These are phyloP conservation scores for Torymus auratus DNA, from an alignment of 2,888 invertebrate species.

Conservation along the genomic window DNA sequence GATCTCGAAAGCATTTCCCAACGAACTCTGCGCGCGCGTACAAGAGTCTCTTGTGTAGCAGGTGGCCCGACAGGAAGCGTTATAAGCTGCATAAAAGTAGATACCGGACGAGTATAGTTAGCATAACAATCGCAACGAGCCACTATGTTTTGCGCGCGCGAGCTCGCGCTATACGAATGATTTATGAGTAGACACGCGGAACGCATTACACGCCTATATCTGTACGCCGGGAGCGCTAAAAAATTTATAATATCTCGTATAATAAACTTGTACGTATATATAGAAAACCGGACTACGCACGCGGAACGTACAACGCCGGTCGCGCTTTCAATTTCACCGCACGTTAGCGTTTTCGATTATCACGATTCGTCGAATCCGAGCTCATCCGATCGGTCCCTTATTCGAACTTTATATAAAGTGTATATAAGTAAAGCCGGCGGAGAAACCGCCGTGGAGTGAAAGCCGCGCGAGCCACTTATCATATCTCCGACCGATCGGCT, in stretches of 20 bases:
- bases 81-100: slow-evolving; percentile 68
- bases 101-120: slow-evolving; percentile 71
- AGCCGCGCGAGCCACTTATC: slow-evolving; percentile 52
- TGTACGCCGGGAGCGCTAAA: slow-evolving; percentile 52
- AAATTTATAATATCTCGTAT: neutral
- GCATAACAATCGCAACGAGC: slow-evolving; percentile 75
- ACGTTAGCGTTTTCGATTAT: slow-evolving; percentile 56
- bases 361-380: slow-evolving; percentile 56
- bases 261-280: neutral
- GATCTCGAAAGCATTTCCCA: slow-evolving; percentile 16
- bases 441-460: slow-evolving; percentile 60
- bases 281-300: neutral
- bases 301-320: slow-evolving; percentile 53
- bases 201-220: slow-evolving; percentile 60
- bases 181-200: slow-evolving; percentile 69
- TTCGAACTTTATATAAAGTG: slow-evolving; percentile 14
- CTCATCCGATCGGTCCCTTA: slow-evolving; percentile 55
- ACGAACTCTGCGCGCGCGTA: neutral
- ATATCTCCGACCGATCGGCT: slow-evolving; percentile 42
- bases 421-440: slow-evolving; percentile 57
- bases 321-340: slow-evolving; percentile 64
- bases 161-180: slow-evolving; percentile 68
- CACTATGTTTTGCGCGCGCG: slow-evolving; percentile 65
- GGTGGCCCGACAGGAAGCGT: slow-evolving; percentile 45
- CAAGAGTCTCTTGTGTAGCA: slow-evolving; percentile 26